Conservation (phyloP, 2,888 invertebrate species). For the Empis stercorea region DNA sequence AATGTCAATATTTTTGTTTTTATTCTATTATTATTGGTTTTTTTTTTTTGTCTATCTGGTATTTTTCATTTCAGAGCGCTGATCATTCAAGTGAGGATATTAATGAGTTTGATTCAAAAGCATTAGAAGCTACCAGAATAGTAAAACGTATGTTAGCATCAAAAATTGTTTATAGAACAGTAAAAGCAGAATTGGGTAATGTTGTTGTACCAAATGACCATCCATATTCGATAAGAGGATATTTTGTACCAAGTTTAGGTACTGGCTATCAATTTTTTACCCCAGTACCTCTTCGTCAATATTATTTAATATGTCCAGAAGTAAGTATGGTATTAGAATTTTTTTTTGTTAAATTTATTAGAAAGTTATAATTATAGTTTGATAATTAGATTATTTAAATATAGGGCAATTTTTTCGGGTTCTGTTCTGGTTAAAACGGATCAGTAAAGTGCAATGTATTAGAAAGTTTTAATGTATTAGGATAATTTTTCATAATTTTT, state of each 20-base stretch:
- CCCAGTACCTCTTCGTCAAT: constrained; percentile 20
- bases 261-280: constrained; percentile 22
- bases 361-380: too few species aligned
- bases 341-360: too few species aligned
- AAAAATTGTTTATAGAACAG: constrained; percentile 21
- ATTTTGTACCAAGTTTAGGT: constrained; percentile 20
- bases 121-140: constrained; percentile 13
- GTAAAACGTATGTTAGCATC: constrained; percentile 17
- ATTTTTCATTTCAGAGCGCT: constrained; percentile 10
- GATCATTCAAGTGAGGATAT: constrained; percentile 14
- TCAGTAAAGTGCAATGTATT: too few species aligned
- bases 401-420: too few species aligned
- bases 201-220: constrained; percentile 15
- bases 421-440: too few species aligned
- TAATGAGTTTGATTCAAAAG: constrained; percentile 8
- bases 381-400: too few species aligned
- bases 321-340: constrained; percentile 12
- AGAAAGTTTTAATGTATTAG: too few species aligned
- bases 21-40: too few species aligned
- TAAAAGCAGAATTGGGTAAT: constrained; percentile 16
- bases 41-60: too few species aligned
- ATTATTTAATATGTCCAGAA: constrained; percentile 15
- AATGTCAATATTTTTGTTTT: background rate
- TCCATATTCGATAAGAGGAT: constrained; percentile 22
- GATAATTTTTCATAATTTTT: too few species aligned